Conservation (phyloP, 2,113 vertebrate genomes). For the Nycticryphes semicollaris region DNA sequence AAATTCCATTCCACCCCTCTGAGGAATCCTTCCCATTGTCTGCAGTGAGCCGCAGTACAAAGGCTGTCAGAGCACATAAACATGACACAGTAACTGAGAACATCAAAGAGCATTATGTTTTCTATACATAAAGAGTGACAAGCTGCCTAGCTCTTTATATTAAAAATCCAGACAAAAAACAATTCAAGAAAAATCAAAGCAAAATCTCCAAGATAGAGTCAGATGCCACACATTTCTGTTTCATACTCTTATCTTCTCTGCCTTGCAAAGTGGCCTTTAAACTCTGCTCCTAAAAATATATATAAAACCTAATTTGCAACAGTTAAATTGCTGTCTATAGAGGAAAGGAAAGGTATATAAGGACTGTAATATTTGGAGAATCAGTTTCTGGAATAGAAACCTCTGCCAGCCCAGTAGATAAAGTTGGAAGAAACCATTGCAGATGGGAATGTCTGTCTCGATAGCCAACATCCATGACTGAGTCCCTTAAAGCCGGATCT, state of each 20-base stretch:
- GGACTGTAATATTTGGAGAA: neutral
- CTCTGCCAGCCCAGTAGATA: neutral
- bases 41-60: slow-evolving; percentile 15
- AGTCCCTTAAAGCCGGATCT: neutral
- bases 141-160: slow-evolving; percentile 31
- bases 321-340: neutral
- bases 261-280: slow-evolving; percentile 47
- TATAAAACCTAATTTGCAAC: neutral
- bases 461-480: neutral
- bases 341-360: neutral
- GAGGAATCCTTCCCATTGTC: slow-evolving; percentile 40
- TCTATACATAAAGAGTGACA: slow-evolving; percentile 52
- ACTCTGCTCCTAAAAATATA: slow-evolving; percentile 5
- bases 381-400: neutral
- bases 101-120: slow-evolving; percentile 68
- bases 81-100: slow-evolving; percentile 66
- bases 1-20: neutral
- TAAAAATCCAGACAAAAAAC: slow-evolving; percentile 64
- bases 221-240: slow-evolving; percentile 2
- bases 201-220: slow-evolving; percentile 1
- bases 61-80: slow-evolving; percentile 63
- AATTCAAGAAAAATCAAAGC: slow-evolving; percentile 59
- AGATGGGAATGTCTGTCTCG: neutral
- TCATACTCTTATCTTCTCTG: neutral
- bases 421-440: neutral